Base-by-base conservation (phyloP, 2,888 invertebrate genomes). In the Papilio protenor region DNA sequence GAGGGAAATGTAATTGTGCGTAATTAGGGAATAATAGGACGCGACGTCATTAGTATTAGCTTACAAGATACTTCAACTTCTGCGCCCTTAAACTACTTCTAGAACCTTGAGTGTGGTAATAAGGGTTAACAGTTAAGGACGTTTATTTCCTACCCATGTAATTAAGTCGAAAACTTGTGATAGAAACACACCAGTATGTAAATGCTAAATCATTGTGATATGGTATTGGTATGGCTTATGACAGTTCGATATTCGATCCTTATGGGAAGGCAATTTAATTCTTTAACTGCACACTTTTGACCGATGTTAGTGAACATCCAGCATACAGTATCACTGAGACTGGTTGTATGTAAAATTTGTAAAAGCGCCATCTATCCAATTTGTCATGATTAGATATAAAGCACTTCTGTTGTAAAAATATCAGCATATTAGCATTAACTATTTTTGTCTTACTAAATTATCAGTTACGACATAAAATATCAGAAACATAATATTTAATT, bases 1-100 rank as follows among this genome's bases (percentile, higher is more conserved):
- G 64, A 66, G 64, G 64, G 64, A 66, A 66, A 40, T 59, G 59
- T 66, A 66, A 66, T 66, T 66, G 64, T 66, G n/a, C 40, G 64
- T 66, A 66, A 66, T 66, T 66, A 66, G 18, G 64, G 64, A 40
- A 66, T 66, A 40, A 66, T 40, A 66, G 64, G 33, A 66, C 64
- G 64, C 33, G 33, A 66, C 40, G 64, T 66, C 64, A 40, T 66
- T 66, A 40, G 40, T 66, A 66, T 66, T 40, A 66, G 64, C 11
- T 66, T 66, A 66, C n/a, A 12, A 27, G 40, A n/a, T 66, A 66
- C 40, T 66, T 40, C 33, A 66, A 40, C 64, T 66, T 66, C 64
- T 66, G 64, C n/a, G 33, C 64, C 64, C 64, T 66, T 66, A 40
- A 64, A 33, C 64, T 40, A 66, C 40, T 66, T 66, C 40, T 40